A percentile compares a stretch with the other conserved stretches of the same genome.
phyloP scores from a whole-genome alignment of 2,797 vertebrate genomes.

The Anguilla obscura region DNA sequence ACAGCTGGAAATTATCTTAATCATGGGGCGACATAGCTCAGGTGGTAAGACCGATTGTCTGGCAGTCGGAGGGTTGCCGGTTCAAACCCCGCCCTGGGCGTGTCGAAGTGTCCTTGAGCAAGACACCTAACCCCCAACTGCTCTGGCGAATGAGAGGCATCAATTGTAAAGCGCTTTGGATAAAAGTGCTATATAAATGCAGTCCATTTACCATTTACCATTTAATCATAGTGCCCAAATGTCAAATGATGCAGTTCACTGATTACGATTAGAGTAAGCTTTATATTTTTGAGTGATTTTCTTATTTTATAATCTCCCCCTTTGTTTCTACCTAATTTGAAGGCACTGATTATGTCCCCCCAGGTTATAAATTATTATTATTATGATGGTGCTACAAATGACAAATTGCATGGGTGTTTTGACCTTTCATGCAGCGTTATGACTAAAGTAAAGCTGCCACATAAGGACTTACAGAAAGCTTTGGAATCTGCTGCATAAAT shows the following conservation, averaged over 20 bases:
- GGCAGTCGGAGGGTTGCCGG: too few species aligned
- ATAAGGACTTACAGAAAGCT: not conserved
- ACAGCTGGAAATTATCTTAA: not conserved
- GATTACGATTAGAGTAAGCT: not conserved
- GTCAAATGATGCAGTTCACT: not conserved
- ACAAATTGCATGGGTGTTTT: not conserved
- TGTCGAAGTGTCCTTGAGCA: too few species aligned
- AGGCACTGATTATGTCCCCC: not conserved
- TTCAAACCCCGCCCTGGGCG: too few species aligned
- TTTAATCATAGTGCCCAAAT: not conserved
- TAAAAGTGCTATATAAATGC: too few species aligned
- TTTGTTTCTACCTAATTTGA: not conserved
- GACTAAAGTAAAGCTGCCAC: not conserved
- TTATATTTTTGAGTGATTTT: not conserved
- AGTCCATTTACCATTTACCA: too few species aligned
- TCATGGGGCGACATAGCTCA: too few species aligned
- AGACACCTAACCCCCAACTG: too few species aligned
- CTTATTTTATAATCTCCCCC: not conserved
- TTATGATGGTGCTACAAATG: not conserved
- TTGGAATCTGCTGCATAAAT: not conserved
- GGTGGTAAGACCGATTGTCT: too few species aligned
- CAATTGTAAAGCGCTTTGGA: too few species aligned
- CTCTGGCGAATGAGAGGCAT: too few species aligned
- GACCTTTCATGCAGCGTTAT: not conserved
- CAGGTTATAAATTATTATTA: too few species aligned